Conservation (phyloP, 30 jellyfish, hydroid and myxozoan genomes). For the Turritopsis rubra region DNA sequence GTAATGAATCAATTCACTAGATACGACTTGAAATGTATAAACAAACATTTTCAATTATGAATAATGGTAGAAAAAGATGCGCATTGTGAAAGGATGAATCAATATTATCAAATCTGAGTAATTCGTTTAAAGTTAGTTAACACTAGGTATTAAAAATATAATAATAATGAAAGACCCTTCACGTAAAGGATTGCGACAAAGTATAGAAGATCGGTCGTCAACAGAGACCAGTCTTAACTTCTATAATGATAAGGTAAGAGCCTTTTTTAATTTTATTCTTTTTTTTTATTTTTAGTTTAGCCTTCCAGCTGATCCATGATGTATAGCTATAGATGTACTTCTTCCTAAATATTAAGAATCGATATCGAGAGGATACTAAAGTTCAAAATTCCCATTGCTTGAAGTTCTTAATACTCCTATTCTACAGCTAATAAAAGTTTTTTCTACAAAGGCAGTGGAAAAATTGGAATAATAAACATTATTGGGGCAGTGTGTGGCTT, state of each 20-base stretch:
- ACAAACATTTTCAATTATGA: not conserved
- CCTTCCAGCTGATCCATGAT: too few species aligned
- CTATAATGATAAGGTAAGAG: not conserved
- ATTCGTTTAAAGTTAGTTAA: not conserved
- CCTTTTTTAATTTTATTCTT: too few species aligned
- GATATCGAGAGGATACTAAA: too few species aligned
- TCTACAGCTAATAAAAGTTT: too few species aligned
- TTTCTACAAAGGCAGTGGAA: too few species aligned
- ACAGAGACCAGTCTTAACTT: not conserved
- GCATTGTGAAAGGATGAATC: not conserved
- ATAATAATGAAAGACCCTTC: not conserved
- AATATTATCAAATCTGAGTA: not conserved
- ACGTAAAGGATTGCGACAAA: not conserved
- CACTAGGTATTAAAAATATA: not conserved
- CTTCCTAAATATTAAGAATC: too few species aligned
- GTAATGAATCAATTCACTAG: not conserved
- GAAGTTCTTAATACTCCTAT: too few species aligned
- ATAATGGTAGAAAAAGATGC: not conserved
- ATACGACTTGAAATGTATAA: not conserved
- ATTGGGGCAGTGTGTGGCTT: too few species aligned
- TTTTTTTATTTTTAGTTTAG: too few species aligned
- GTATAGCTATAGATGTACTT: too few species aligned
- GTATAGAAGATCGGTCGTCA: not conserved
- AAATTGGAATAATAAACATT: too few species aligned
- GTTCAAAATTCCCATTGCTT: too few species aligned